Evolutionary conservation across 1,140 invertebrate genomes (phyloP).

Genomic region (Anoplolepis gracilipes): DNA sequence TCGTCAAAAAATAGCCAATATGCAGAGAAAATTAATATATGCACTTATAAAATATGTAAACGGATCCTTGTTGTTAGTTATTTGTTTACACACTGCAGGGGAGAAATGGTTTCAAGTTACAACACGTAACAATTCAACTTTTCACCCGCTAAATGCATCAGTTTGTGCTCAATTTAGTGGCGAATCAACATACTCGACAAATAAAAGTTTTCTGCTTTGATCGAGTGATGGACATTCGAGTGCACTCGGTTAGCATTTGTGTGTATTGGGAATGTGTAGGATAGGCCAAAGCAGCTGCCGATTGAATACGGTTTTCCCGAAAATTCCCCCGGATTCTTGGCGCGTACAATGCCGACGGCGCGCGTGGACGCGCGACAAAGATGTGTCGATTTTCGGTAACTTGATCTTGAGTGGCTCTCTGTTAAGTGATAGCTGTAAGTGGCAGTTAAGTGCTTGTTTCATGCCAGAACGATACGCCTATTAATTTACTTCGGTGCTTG

Average conservation of each 20-base stretch:
- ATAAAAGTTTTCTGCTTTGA: slow-evolving; percentile 34
- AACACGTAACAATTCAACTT: neutral
- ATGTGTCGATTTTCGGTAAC: slow-evolving; percentile 85
- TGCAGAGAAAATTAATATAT: neutral
- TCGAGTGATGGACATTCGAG: slow-evolving; percentile 4
- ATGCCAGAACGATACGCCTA: slow-evolving; percentile 83
- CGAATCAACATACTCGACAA: neutral
- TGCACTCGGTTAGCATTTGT: neutral
- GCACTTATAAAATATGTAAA: neutral
- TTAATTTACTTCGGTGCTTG: slow-evolving; percentile 82
- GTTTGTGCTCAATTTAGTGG: neutral
- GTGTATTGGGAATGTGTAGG: slow-evolving; percentile 10
- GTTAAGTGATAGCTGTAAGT: slow-evolving; percentile 83
- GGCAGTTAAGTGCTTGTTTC: slow-evolving; percentile 85
- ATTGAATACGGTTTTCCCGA: slow-evolving; percentile 61
- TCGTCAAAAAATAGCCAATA: too few relatives aligned
- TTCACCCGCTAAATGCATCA: neutral
- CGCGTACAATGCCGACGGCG: slow-evolving; percentile 34
- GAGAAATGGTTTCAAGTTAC: neutral
- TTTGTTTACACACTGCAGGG: neutral
- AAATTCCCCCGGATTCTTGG: slow-evolving; percentile 68
- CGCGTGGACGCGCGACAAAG: slow-evolving; percentile 68
- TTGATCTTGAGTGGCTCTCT: slow-evolving; percentile 85
- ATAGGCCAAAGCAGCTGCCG: slow-evolving; percentile 23
- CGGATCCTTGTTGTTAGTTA: neutral